phyloP scores from a whole-genome alignment of 1,140 invertebrate genomes.

The Aphelinus certus region DNA sequence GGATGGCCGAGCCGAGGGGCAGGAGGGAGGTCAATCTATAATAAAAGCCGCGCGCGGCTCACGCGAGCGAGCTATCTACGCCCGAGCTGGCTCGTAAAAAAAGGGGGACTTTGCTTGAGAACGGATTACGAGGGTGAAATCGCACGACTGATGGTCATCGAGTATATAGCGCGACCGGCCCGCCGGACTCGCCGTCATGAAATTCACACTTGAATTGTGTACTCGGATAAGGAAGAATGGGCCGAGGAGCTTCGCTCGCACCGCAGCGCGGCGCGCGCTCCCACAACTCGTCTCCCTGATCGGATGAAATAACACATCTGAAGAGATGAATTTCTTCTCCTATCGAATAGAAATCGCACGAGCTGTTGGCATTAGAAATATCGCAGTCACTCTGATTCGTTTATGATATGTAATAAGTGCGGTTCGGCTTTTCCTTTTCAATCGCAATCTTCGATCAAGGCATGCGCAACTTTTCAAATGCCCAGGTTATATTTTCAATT shows the following conservation, averaged over 20 bases:
- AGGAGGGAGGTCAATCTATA: slow-evolving; percentile 31
- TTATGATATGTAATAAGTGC: no score
- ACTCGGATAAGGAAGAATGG: slow-evolving; percentile 1
- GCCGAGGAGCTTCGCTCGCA: neutral
- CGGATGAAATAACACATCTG: no score
- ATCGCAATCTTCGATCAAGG: no score
- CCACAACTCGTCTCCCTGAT: no score
- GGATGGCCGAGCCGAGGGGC: neutral
- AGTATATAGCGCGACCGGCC: slow-evolving; percentile 23
- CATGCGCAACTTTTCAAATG: no score
- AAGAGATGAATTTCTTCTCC: no score
- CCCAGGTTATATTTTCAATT: no score
- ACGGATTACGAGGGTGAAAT: slow-evolving; percentile 65
- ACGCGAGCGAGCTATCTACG: slow-evolving; percentile 15
- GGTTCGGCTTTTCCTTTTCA: no score
- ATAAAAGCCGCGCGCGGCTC: slow-evolving; percentile 32
- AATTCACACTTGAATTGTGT: slow-evolving; percentile 39
- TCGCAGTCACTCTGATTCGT: no score
- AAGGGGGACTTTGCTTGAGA: slow-evolving; percentile 61
- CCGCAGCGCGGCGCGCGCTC: no score
- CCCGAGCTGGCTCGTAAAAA: slow-evolving; percentile 58
- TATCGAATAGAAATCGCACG: no score
- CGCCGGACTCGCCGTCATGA: slow-evolving; percentile 21
- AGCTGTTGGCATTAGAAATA: no score
- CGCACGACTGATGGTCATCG: slow-evolving; percentile 50